These are phyloP conservation scores for Sitta carolinensis DNA, from an alignment of 2,797 vertebrate genomes.

Conservation along the genomic window DNA sequence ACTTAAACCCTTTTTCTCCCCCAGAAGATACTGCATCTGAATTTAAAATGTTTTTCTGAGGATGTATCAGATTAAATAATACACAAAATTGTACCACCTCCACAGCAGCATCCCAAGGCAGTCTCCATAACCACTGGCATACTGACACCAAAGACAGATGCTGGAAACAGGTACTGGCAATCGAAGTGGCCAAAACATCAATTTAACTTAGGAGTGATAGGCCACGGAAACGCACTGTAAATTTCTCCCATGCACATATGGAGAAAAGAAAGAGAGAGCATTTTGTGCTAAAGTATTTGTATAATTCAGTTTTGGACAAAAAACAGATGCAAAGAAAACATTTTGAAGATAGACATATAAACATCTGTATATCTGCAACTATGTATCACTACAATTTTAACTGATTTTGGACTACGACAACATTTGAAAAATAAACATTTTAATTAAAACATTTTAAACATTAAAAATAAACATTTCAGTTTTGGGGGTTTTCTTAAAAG, in stretches of 20 bases:
- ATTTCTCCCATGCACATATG: background rate
- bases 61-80: background rate
- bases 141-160: background rate
- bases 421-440: background rate
- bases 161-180: background rate
- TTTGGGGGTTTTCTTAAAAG: background rate
- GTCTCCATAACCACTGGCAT: background rate
- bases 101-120: background rate
- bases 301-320: background rate
- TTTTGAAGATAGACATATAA: background rate
- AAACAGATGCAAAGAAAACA: background rate
- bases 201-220: background rate
- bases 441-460: background rate
- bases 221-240: background rate
- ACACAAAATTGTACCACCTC: background rate
- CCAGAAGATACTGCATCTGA: background rate
- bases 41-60: background rate
- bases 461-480: background rate
- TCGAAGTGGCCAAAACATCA: background rate
- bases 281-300: background rate
- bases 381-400: background rate
- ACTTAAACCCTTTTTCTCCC: accelerated
- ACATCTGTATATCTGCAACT: background rate
- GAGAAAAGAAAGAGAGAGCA: background rate
- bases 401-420: background rate